These are phyloP conservation scores for Drosophila guanche DNA, from an alignment of 1,140 invertebrate species.

Conservation along the genomic window DNA sequence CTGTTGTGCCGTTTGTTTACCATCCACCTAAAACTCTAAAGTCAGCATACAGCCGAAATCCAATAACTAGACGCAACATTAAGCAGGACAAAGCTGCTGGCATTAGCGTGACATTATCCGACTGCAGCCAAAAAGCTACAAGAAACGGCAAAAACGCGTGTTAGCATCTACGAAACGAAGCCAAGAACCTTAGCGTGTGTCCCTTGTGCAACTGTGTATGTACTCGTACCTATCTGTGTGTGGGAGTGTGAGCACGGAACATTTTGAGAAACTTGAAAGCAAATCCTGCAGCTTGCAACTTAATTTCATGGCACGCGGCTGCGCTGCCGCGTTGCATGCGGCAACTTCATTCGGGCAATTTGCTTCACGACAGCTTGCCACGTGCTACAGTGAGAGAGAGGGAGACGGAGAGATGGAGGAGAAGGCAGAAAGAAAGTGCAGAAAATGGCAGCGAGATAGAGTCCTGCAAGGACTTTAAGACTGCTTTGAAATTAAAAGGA, in stretches of 20 bases:
- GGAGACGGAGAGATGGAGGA: neutral
- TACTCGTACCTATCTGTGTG: slow-evolving; percentile 12
- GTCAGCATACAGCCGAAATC: slow-evolving; percentile 33
- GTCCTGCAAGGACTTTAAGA: slow-evolving; percentile 59
- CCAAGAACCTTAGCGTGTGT: slow-evolving; percentile 57
- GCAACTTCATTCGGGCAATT: slow-evolving; percentile 78
- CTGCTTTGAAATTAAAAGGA: slow-evolving; percentile 66
- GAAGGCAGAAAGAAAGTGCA: slow-evolving; percentile 10
- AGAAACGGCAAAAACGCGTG: slow-evolving; percentile 70
- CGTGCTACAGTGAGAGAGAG: slow-evolving; percentile 34
- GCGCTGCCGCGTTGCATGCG: slow-evolving; percentile 46
- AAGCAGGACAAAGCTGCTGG: slow-evolving; percentile 72
- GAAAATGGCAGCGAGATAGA: slow-evolving; percentile 28
- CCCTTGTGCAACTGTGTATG: slow-evolving; percentile 16
- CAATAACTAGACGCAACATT: slow-evolving; percentile 66
- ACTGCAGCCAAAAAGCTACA: slow-evolving; percentile 60
- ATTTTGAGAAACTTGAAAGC: slow-evolving; percentile 75
- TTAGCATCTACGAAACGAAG: slow-evolving; percentile 56
- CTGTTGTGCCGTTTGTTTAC: neutral
- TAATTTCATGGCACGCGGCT: slow-evolving; percentile 73
- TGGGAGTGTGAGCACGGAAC: slow-evolving; percentile 46
- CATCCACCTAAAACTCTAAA: slow-evolving; percentile 15
- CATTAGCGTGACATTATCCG: slow-evolving; percentile 78
- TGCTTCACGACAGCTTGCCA: slow-evolving; percentile 68
- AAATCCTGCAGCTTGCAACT: slow-evolving; percentile 78